These are phyloP conservation scores for Taenioides sp. DNA, from an alignment of 2,797 vertebrate genomes.

Conservation along the genomic window DNA sequence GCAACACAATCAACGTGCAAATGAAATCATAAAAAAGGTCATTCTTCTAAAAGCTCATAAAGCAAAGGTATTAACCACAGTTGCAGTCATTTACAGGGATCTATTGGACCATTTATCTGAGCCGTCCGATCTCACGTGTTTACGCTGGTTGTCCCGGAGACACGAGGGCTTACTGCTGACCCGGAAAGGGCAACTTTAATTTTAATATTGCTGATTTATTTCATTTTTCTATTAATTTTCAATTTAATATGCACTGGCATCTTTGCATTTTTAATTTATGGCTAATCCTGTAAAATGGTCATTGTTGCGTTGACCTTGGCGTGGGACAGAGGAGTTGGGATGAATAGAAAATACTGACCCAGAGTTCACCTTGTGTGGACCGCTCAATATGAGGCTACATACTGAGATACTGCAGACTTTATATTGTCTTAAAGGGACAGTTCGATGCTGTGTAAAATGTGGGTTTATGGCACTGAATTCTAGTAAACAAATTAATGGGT, in stretches of 20 bases:
- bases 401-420: background rate
- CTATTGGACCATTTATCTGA: constrained; percentile 20
- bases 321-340: background rate
- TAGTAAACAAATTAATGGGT: background rate
- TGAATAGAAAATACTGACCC: constrained; percentile 22
- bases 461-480: background rate
- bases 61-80: constrained; percentile 1
- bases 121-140: constrained; percentile 16
- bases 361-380: constrained; percentile 26
- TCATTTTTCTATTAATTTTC: constrained; percentile 24
- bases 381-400: background rate
- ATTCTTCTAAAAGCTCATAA: constrained; percentile 12
- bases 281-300: constrained; percentile 21
- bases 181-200: constrained; percentile 12
- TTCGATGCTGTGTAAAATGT: background rate
- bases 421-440: background rate
- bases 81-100: constrained; percentile 28
- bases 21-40: constrained; percentile 13
- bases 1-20: constrained; percentile 7
- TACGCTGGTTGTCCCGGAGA: constrained; percentile 21
- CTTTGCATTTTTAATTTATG: constrained; percentile 24
- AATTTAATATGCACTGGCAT: constrained; percentile 14
- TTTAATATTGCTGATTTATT: constrained; percentile 25
- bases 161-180: constrained; percentile 7
- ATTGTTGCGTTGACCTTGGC: constrained; percentile 27